These are phyloP conservation scores for Pogonocichla stellata DNA, from an alignment of 2,113 vertebrate species.

Conservation along the genomic window DNA sequence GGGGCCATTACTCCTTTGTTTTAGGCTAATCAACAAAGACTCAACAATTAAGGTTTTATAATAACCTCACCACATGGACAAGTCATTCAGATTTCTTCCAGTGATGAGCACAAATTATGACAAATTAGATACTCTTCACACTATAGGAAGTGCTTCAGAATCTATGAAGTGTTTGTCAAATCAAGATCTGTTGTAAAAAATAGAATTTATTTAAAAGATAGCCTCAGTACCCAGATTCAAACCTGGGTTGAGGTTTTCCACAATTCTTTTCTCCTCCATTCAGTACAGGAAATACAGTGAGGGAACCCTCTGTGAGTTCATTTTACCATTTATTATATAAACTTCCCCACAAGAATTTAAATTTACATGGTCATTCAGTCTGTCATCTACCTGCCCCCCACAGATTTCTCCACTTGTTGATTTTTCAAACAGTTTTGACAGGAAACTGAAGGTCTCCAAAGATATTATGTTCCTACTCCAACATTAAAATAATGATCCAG, in stretches of 20 bases:
- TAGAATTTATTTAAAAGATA: background rate
- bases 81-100: background rate
- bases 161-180: background rate
- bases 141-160: background rate
- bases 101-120: background rate
- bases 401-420: background rate
- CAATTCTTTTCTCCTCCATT: background rate
- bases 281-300: background rate
- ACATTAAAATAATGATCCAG: background rate
- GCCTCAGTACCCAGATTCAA: background rate
- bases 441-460: background rate
- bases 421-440: slow-evolving; percentile 8
- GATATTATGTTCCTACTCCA: background rate
- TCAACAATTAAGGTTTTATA: background rate
- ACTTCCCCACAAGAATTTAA: background rate
- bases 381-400: background rate
- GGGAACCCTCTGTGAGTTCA: background rate
- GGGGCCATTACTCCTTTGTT: background rate
- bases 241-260: background rate
- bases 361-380: background rate
- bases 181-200: background rate
- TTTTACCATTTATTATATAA: background rate
- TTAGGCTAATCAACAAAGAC: background rate
- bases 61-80: background rate
- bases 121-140: background rate